Base-by-base conservation (phyloP, 2,113 vertebrate species). In the Sitta europaea region DNA sequence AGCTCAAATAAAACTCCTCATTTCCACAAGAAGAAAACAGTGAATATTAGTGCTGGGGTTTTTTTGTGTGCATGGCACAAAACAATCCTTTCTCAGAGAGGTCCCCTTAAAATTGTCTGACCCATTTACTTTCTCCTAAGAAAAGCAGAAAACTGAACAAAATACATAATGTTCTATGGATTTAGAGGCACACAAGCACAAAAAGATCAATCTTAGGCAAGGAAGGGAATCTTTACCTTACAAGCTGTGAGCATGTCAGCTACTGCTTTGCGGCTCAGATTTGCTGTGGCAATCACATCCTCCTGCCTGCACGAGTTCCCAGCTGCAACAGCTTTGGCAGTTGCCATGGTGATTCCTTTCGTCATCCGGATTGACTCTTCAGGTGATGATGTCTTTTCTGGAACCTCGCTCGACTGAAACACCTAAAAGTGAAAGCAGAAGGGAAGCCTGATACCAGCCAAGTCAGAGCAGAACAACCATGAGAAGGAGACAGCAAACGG, bases 321-420 rank as follows among this genome's bases (percentile, higher is more conserved):
- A 8, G 99, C 99, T n/a, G 99, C 99, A 86, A 99, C 99, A 1
- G 99, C 99, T 98, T 99, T 99, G 97, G 99, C 99, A 8, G 99
- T 99, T 91, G 99, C 99, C 94, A 98, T 98, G 95, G 99, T 99
- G 98, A 99, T 99, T 90, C 99, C 99, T 98, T 99, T 99, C 47
- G 99, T 99, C 99, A 99, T 99, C 71, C 99, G 99, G 85, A 99
- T 99, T 33, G 99, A 99, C 96, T 99, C 99, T 91, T 99, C 99
- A 22, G 99, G 99, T 75, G 99, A 98, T 66, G 99, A 98, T 57
- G 97, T 98, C 98, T 98, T 99, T 68, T 99, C 99, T 68, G 99
- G 99, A 94, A 98, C 57, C 66, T 99, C 99, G 53, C 98, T 99
- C 18, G 99, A 99, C 97, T 99, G 99, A 94, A 99, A 99, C 74